Base-by-base conservation (phyloP, 2,113 vertebrate species). In the Leptodactylus fuscus region DNA sequence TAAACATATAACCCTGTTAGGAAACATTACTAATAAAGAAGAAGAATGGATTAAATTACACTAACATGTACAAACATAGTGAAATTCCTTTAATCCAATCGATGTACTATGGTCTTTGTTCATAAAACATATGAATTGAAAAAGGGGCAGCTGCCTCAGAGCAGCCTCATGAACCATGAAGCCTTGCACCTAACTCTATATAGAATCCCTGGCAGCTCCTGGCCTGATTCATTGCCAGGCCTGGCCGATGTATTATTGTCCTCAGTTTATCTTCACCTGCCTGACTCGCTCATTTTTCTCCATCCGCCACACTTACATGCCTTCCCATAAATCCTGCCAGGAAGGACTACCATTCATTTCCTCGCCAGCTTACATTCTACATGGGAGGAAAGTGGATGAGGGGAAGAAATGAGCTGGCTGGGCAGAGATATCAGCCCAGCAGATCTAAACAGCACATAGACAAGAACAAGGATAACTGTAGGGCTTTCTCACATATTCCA, bases 221-320 rank as follows among this genome's bases (percentile, higher is more conserved):
- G 51, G 20, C 0, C n/a, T 6, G 41, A 67, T 22, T 69, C 60
- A 69, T 49, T 22, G 15, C 49, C 76, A 60, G 76, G 36, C n/a
- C 79, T 15, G 7, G 27, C n/a, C 32, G 46, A 29, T 32, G 27
- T 15, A 15, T 27, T 24, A 5, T 13, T 5, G 69, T 71, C n/a
- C 38, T 18, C 16, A 58, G 41, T 62, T 48, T 46, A 29, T 46
- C 55, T 46, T 20, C 62, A 18, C 60, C 78, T 16, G 78, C 13
- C 55, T 41, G 55, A 44, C 55, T 38, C 69, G 20, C 77, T 67
- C 60, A 32, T 81, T 48, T 81, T 48, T 20, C 24, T 49, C 51
- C 36, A 62, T 62, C 24, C 8, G 58, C 22, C 38, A n/a, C 58
- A 24, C 38, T 71, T 27, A 10, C 32, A 51, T 38, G 18, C 81